phyloP scores from a whole-genome alignment of 2,113 vertebrate genomes.

The Sylvilagus bachmani region DNA sequence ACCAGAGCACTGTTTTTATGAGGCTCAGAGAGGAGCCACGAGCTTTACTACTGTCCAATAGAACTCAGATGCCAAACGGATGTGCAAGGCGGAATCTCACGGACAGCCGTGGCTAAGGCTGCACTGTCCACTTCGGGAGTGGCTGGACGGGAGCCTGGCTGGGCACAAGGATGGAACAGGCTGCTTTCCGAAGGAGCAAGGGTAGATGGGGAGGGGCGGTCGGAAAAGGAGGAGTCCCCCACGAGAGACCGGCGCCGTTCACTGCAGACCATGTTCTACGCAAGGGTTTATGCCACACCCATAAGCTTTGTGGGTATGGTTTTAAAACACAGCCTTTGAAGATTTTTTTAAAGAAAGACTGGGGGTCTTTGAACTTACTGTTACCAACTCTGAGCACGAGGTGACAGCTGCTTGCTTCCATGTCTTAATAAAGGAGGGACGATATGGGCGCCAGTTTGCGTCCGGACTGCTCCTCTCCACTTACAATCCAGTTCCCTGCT shows the following conservation, averaged over 20 bases:
- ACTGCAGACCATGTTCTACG: too few species aligned
- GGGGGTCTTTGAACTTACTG: not conserved
- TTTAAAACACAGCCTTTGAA: not conserved
- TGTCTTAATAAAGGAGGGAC: constrained; percentile 7
- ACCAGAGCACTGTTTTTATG: constrained; percentile 85
- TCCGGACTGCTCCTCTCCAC: too few species aligned
- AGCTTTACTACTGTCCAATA: constrained; percentile 81
- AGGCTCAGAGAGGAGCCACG: constrained; percentile 78
- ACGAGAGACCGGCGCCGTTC: not conserved
- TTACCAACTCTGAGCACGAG: not conserved
- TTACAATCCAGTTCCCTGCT: too few species aligned
- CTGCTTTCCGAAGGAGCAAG: constrained; percentile 78
- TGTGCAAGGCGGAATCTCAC: constrained; percentile 88
- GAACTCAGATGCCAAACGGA: constrained; percentile 87
- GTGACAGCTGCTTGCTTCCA: not conserved
- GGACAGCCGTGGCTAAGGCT: constrained; percentile 88
- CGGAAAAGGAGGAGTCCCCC: too few species aligned
- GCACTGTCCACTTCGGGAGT: constrained; percentile 87
- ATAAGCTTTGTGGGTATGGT: not conserved
- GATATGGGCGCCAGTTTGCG: too few species aligned
- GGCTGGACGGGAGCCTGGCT: constrained; percentile 82
- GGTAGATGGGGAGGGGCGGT: too few species aligned
- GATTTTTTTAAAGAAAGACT: not conserved
- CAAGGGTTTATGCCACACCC: not conserved
- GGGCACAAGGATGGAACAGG: constrained; percentile 84